These are phyloP conservation scores for Hirundo rustica DNA, from an alignment of 2,797 vertebrate species.

Conservation along the genomic window DNA sequence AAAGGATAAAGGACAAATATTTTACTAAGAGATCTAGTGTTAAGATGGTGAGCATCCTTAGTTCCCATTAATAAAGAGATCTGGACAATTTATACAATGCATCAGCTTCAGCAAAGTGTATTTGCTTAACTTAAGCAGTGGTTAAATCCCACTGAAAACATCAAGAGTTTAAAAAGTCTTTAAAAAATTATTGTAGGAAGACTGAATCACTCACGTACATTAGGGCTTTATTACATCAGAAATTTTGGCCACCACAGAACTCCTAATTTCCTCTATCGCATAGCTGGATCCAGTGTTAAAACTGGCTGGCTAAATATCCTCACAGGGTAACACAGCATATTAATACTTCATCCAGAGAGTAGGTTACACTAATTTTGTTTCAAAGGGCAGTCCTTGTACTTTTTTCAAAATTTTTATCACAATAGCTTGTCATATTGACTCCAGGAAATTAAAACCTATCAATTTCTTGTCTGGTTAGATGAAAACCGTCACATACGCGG, in stretches of 20 bases:
- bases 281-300: not conserved
- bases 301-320: not conserved
- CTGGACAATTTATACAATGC: not conserved
- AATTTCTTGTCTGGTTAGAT: not conserved
- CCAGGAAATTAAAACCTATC: conserved; percentile 41
- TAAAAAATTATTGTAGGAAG: not conserved
- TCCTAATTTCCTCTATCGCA: not conserved
- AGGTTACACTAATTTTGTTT: not conserved
- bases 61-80: not conserved
- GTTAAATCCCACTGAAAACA: not conserved
- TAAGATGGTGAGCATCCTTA: not conserved
- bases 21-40: not conserved
- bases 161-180: not conserved
- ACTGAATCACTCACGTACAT: not conserved
- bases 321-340: not conserved
- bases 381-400: not conserved
- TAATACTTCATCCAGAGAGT: not conserved
- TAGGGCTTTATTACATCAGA: not conserved
- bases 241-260: not conserved
- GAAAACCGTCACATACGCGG: not conserved
- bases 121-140: not conserved
- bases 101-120: not conserved
- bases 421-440: not conserved
- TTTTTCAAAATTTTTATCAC: not conserved
- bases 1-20: not conserved